A percentile compares a stretch with the other conserved stretches of the same genome.
Evolutionary conservation across 2,113 vertebrate species (phyloP).

Genomic region (Otus sunia): DNA sequence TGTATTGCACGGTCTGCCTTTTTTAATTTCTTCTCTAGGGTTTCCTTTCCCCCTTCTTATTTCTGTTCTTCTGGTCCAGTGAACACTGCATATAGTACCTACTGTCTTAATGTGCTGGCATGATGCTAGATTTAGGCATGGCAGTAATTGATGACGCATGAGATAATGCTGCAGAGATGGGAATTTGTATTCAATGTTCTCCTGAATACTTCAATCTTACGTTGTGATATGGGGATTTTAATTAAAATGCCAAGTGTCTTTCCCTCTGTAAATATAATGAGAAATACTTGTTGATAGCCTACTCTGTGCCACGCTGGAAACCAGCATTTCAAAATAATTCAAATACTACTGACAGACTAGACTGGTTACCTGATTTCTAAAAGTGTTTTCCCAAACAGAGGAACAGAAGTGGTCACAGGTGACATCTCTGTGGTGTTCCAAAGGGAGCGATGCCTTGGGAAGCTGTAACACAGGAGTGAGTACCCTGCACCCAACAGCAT

Average conservation of each 20-base stretch:
- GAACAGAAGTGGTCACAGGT: neutral
- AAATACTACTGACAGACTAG: neutral
- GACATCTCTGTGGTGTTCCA: neutral
- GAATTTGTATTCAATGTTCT: conserved; percentile 56
- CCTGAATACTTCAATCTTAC: conserved; percentile 40
- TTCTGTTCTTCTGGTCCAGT: conserved; percentile 93
- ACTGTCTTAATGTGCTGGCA: conserved; percentile 99
- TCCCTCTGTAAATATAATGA: conserved; percentile 8
- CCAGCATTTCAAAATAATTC: conserved; percentile 19
- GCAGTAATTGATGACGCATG: conserved; percentile 95
- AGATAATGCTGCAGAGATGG: conserved; percentile 98
- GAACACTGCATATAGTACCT: conserved; percentile 98
- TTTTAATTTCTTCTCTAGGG: conserved; percentile 84
- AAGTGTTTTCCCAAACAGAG: neutral
- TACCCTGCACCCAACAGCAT: rapidly evolving
- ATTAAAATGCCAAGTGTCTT: conserved; percentile 53
- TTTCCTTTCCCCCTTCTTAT: conserved; percentile 82
- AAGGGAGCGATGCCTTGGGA: neutral
- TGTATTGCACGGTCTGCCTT: conserved; percentile 99
- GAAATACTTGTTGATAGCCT: neutral
- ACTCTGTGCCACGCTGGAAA: neutral
- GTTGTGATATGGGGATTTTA: neutral
- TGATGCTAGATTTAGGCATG: conserved; percentile 99
- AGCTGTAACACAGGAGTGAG: neutral
- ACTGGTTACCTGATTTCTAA: neutral